Percentiles rank a stretch among this genome's conserved stretches.
Conservation (phyloP, 2,797 vertebrate species). For the Synaphobranchus kaupii region DNA sequence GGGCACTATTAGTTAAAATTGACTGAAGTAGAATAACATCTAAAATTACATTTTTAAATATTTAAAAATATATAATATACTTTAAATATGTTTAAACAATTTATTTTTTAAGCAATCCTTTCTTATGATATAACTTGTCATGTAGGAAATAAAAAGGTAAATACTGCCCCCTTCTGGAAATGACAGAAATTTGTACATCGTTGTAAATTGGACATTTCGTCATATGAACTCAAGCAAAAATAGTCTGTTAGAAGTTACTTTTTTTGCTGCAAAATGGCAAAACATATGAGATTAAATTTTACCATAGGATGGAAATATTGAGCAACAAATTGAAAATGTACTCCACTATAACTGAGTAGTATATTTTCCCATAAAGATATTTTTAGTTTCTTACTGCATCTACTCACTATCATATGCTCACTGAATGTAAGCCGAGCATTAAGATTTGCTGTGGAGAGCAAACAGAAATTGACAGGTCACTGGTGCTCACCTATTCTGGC, state of each 20-base stretch:
- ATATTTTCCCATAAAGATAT: background rate
- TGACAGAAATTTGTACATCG: background rate
- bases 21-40: background rate
- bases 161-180: constrained; percentile 51
- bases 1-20: background rate
- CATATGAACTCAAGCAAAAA: background rate
- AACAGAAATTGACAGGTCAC: no score
- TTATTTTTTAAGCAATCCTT: background rate
- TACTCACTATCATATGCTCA: no score
- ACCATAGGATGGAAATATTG: background rate
- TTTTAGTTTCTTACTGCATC: background rate
- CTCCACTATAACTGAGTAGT: background rate
- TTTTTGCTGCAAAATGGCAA: background rate
- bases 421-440: no score
- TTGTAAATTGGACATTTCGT: background rate
- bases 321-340: background rate
- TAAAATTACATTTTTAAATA: constrained; percentile 9
- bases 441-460: no score
- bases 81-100: background rate
- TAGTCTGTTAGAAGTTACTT: background rate
- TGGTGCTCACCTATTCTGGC: background rate
- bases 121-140: background rate
- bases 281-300: background rate
- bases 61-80: background rate
- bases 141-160: constrained; percentile 14